Evolutionary conservation across 2,888 invertebrate species (phyloP), one percentile per base, ranked within the genome.

Genomic region (Cordilura impudica): DNA sequence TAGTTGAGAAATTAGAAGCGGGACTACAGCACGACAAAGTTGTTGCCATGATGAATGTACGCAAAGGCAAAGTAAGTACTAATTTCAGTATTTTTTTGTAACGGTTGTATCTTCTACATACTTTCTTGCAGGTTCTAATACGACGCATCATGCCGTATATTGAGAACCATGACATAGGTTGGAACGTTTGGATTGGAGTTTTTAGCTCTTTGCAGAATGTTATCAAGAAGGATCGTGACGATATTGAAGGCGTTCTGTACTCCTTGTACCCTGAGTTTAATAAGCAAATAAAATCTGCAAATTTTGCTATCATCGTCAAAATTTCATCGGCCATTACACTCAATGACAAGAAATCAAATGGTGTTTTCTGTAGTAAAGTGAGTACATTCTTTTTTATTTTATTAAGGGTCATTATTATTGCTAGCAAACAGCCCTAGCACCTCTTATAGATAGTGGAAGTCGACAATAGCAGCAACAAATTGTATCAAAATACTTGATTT

Each of bases 41-140:
- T 74, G 90, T 92, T 23, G 93, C 93, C 84, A 93, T 95, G 91
- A 90, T 96, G 86, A 93, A 92, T 82, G 94, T 96, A 53, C 92
- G 95, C 82, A 97, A 97, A 87, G 97, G 96, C 84, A 94, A 95
- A 92, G 96, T 95, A 88, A 85, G 87, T 45, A 29, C 29, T 26
- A 26, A 53, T 2, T 31, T 31, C 10, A 31, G 12, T n/a, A 4
- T 4, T 47, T 14, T 18, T 47, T 47, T 47, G 2, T 14, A 39
- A n/a, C 10, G 3, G 2, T 4, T 39, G 4, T 14, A 47, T 14
- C 7, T 47, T 3, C 2, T 14, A 47, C 7, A 4, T 39, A 4
- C 12, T 1, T 39, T 12, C 4, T n/a, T n/a, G 3, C n/a, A 95
- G 94, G 91, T 92, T 86, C 88, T 96, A 71, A 88, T 95, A 61